These are phyloP conservation scores for Cromileptes altivelis DNA, from an alignment of 2,113 vertebrate species.

Conservation along the genomic window DNA sequence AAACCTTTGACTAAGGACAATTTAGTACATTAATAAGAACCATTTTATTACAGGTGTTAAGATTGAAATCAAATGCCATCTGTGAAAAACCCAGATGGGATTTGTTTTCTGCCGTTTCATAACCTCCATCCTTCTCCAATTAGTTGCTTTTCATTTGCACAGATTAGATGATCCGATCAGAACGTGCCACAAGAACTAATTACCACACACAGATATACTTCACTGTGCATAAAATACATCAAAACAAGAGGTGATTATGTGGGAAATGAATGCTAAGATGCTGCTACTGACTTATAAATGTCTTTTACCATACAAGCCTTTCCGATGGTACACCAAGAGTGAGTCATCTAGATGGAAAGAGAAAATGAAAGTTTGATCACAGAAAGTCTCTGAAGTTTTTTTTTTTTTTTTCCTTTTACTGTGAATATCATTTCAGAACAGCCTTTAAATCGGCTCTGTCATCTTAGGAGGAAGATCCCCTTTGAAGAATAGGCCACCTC, in stretches of 20 bases:
- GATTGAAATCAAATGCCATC: neutral
- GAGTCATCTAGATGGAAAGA: conserved; percentile 23
- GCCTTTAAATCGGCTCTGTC: conserved; percentile 20
- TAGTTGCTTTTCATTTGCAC: neutral
- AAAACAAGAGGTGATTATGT: neutral
- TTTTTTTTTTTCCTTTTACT: neutral
- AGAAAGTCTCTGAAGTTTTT: neutral
- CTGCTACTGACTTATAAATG: neutral
- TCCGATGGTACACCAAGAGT: neutral
- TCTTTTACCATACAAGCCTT: neutral
- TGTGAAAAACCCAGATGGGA: conserved; percentile 2
- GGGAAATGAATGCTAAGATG: neutral
- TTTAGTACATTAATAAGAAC: neutral
- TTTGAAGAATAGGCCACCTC: conserved; percentile 42
- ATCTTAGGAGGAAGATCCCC: conserved; percentile 6
- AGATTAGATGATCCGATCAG: neutral
- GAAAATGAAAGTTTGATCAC: conserved; percentile 18
- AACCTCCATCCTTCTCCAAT: neutral
- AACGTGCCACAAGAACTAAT: neutral
- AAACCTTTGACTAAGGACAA: neutral
- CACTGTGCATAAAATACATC: neutral
- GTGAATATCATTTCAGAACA: conserved; percentile 3
- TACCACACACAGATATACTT: neutral
- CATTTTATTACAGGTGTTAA: neutral
- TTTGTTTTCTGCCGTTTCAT: conserved; percentile 3